phyloP scores from a whole-genome alignment of 2,888 invertebrate species.

The Folsomia manolachei region DNA sequence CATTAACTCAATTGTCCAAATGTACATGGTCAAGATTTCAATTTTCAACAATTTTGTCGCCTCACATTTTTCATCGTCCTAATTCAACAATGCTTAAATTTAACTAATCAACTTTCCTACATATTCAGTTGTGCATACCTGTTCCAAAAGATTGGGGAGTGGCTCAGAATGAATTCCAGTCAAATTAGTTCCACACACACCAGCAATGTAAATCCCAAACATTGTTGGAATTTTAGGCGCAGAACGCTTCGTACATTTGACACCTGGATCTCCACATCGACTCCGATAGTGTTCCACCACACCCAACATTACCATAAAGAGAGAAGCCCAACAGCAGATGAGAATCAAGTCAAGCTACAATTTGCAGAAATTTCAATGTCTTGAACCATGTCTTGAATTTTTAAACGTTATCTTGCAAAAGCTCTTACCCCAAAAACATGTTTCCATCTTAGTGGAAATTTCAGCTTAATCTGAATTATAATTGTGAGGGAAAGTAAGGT shows the following conservation, averaged over 20 bases:
- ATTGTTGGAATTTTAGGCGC: neutral
- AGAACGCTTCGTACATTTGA: neutral
- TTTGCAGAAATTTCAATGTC: neutral
- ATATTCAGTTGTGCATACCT: too few relatives aligned
- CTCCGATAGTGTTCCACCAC: neutral
- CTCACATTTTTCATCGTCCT: neutral
- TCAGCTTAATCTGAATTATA: neutral
- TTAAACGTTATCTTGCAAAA: too few relatives aligned
- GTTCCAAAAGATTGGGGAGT: too few relatives aligned
- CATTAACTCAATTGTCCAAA: neutral
- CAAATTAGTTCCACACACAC: neutral
- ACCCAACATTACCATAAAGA: neutral
- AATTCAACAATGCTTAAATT: neutral
- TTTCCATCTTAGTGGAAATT: neutral
- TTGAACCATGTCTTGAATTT: neutral
- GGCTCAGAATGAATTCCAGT: too few relatives aligned
- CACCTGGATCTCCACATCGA: neutral
- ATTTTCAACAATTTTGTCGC: neutral
- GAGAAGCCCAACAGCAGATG: neutral
- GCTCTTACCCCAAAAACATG: too few relatives aligned
- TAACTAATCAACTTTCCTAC: too few relatives aligned
- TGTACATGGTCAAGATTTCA: neutral
- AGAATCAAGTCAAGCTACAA: neutral
- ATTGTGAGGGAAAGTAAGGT: neutral
- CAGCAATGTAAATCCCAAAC: neutral